Evolutionary conservation across 2,888 invertebrate genomes (phyloP).

Genomic region (Entomobrya multifasciata): DNA sequence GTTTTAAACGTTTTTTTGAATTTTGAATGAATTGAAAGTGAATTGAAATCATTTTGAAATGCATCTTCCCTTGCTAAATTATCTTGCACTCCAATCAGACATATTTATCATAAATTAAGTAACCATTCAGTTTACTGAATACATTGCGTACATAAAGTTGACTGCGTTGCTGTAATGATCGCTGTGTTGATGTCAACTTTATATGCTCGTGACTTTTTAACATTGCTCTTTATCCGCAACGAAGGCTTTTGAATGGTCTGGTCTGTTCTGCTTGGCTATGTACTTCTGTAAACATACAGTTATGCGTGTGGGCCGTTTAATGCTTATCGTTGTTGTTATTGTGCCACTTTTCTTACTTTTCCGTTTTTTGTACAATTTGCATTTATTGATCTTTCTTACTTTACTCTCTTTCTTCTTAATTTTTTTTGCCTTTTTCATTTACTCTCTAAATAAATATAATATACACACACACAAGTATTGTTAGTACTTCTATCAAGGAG

Average conservation of each 20-base stretch:
- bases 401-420: background rate
- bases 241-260: slow-evolving; percentile 30
- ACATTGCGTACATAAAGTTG: too few relatives aligned
- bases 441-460: slow-evolving; percentile 1
- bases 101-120: too few relatives aligned
- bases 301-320: slow-evolving; percentile 15
- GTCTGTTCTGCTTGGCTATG: background rate
- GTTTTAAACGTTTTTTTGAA: too few relatives aligned
- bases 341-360: slow-evolving; percentile 52
- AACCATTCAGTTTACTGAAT: too few relatives aligned
- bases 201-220: background rate
- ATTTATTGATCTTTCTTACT: slow-evolving; percentile 70
- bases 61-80: too few relatives aligned
- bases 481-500: slow-evolving; percentile 36
- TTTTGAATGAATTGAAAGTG: too few relatives aligned
- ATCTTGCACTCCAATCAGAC: too few relatives aligned
- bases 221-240: slow-evolving; percentile 40
- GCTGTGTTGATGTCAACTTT: background rate
- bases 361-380: slow-evolving; percentile 66
- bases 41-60: too few relatives aligned
- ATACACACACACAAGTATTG: slow-evolving; percentile 42
- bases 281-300: slow-evolving; percentile 14
- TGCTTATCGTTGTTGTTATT: slow-evolving; percentile 15
- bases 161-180: background rate
- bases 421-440: slow-evolving; percentile 54